Evolutionary conservation across 2,888 invertebrate species (phyloP).

Genomic region (Drosophila subquinaria): DNA sequence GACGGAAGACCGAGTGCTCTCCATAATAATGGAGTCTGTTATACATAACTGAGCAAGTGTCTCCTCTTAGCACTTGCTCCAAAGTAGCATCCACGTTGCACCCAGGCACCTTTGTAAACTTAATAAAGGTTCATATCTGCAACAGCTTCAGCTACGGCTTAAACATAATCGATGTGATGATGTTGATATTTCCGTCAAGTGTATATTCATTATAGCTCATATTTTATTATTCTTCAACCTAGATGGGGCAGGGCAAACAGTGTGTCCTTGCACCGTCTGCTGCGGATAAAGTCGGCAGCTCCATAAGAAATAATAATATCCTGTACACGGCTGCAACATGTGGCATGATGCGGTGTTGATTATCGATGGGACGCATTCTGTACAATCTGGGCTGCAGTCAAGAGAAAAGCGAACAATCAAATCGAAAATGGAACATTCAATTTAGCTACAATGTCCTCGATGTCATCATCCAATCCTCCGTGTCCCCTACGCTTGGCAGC

Average conservation of each 20-base stretch:
- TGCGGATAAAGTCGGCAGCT: slow-evolving; percentile 39
- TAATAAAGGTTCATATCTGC: slow-evolving; percentile 34
- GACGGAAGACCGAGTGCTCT: slow-evolving; percentile 27
- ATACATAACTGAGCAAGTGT: slow-evolving; percentile 26
- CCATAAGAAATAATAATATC: slow-evolving; percentile 71
- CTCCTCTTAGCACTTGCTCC: not conserved
- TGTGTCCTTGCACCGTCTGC: slow-evolving; percentile 25
- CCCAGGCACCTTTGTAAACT: slow-evolving; percentile 13
- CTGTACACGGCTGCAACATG: slow-evolving; percentile 73
- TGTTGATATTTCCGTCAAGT: slow-evolving; percentile 61
- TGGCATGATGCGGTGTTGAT: slow-evolving; percentile 64
- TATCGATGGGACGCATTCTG: slow-evolving; percentile 48
- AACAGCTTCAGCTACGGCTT: slow-evolving; percentile 24
- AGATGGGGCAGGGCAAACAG: not conserved
- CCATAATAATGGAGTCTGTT: slow-evolving; percentile 27
- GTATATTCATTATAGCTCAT: slow-evolving; percentile 35
- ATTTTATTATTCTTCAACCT: slow-evolving; percentile 29
- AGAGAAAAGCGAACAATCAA: slow-evolving; percentile 25
- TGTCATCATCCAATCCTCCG: slow-evolving; percentile 21
- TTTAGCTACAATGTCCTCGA: slow-evolving; percentile 62
- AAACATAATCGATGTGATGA: slow-evolving; percentile 67
- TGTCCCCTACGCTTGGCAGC: slow-evolving; percentile 51
- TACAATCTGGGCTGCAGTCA: slow-evolving; percentile 23
- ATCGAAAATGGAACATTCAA: slow-evolving; percentile 66
- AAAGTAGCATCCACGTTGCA: not conserved